A percentile compares a stretch with the other conserved stretches of the same genome.
These are phyloP conservation scores for Trematomus loennbergii DNA, from an alignment of 2,113 vertebrate genomes.

Conservation along the genomic window DNA sequence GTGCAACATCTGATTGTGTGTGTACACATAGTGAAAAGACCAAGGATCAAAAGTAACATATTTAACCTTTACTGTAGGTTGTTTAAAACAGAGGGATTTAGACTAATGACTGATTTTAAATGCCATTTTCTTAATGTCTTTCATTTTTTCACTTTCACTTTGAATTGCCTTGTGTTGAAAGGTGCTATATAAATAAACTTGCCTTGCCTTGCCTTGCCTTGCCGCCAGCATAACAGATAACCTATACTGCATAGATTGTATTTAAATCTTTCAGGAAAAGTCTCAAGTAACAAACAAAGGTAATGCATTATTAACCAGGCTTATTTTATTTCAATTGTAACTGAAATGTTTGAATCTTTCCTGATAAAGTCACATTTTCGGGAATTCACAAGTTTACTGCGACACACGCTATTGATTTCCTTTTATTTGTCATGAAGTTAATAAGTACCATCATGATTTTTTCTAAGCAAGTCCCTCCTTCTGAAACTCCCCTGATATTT, in stretches of 20 bases:
- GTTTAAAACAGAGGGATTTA: neutral
- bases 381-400: neutral
- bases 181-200: too few relatives aligned
- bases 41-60: neutral
- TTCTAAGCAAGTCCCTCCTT: slow-evolving; percentile 4
- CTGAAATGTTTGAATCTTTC: neutral
- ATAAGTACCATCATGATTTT: slow-evolving; percentile 68
- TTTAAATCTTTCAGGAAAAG: neutral
- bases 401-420: slow-evolving; percentile 56
- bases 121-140: too few relatives aligned
- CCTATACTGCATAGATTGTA: neutral
- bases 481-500: neutral
- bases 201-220: too few relatives aligned
- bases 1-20: slow-evolving; percentile 11
- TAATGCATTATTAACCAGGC: too few relatives aligned
- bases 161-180: too few relatives aligned
- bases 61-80: neutral
- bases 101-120: too few relatives aligned
- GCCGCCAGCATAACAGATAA: neutral
- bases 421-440: slow-evolving; percentile 74
- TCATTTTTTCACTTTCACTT: too few relatives aligned
- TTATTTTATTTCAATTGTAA: neutral
- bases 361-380: neutral
- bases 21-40: slow-evolving; percentile 23
- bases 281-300: neutral